Base-by-base conservation (phyloP, 2,888 invertebrate species). In the Automeris io region DNA sequence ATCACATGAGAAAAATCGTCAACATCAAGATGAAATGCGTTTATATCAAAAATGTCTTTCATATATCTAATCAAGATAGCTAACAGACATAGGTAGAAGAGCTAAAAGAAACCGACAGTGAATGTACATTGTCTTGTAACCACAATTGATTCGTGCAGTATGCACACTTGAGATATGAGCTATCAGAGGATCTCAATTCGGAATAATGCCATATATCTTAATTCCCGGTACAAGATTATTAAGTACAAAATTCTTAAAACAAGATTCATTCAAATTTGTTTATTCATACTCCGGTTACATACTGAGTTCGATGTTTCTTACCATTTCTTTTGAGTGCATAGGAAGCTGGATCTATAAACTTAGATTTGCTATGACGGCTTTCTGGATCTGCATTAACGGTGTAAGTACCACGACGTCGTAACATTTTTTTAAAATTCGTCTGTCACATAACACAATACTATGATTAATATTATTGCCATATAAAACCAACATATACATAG, bases 381-480 rank as follows among this genome's bases (percentile, higher is more conserved):
- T 66, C 70, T 16, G 74, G 55, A 40, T 73, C 75, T 47, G 74
- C 69, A 53, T 85, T 86, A 41, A 86, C 85, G 18, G 85, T 81
- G 50, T 86, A 86, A 33, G 75, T 80, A 42, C 83, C 83, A 39
- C 85, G 77, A 32, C 81, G 74, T 29, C 85, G 72, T 58, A 85
- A 59, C 85, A 85, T 85, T 44, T 45, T 70, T 56, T 52, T 51
- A 46, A 33, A 26, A 37, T 45, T 53, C 50, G 46, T 47, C 40
- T 41, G 33, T 31, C 11, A 35, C 25, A 26, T 39, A 21, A n/a
- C 35, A 38, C 18, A 29, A 22, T 16, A 18, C 21, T 35, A 26
- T 12, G n/a, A 37, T 13, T 41, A 44, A 42, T 40, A 49, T 42
- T 37, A 51, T 47, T 51, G 39, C 35, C 51, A 49, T 50, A 50